These are phyloP conservation scores for Tinamus guttatus DNA, from an alignment of 2,113 vertebrate genomes.

Conservation along the genomic window DNA sequence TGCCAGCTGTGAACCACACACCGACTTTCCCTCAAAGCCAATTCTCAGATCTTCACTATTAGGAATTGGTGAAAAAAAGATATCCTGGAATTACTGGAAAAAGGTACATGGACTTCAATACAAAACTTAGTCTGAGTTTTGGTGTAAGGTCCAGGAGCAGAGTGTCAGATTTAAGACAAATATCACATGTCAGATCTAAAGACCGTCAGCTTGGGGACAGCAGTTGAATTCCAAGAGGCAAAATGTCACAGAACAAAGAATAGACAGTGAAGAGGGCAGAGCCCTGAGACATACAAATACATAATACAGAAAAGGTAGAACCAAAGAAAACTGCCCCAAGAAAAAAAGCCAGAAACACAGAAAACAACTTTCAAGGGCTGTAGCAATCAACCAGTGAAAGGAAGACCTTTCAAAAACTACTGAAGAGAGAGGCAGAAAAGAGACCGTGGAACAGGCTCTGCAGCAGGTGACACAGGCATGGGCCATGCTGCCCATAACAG, in stretches of 20 bases:
- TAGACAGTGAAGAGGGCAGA: not conserved
- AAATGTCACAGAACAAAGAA: not conserved
- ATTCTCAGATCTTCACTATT: not conserved
- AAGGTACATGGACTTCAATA: not conserved
- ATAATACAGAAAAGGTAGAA: not conserved
- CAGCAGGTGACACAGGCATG: not conserved
- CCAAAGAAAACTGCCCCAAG: not conserved
- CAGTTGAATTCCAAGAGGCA: not conserved
- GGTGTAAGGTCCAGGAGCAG: not conserved
- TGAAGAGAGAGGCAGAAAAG: not conserved
- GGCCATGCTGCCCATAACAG: not conserved
- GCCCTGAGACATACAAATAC: not conserved
- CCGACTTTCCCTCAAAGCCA: not conserved
- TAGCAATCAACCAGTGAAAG: not conserved
- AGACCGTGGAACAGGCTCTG: not conserved
- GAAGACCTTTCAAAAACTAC: not conserved
- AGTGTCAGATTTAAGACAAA: not conserved
- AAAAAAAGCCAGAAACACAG: not conserved
- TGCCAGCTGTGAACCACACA: not conserved
- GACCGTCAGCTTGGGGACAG: not conserved
- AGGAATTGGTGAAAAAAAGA: not conserved
- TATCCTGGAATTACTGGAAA: too few species aligned
- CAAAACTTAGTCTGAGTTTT: not conserved
- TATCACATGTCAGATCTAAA: not conserved
- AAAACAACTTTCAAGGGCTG: not conserved